These are phyloP conservation scores for Colletes gigas DNA, from an alignment of 1,140 invertebrate species.

Conservation along the genomic window DNA sequence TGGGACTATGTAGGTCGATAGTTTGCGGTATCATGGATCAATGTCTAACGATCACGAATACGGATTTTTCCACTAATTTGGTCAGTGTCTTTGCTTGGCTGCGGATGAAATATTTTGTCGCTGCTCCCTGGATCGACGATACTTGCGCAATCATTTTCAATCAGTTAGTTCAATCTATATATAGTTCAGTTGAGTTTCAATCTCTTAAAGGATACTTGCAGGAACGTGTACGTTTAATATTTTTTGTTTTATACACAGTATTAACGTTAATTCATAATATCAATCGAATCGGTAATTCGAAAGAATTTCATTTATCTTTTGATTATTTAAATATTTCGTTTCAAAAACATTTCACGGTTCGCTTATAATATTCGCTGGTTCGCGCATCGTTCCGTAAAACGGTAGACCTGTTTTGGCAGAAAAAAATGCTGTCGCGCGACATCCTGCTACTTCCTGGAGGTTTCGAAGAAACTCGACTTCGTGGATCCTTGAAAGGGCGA, in stretches of 20 bases:
- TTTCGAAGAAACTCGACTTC: conserved; percentile 26
- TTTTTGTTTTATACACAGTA: too few species aligned
- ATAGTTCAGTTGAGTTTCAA: too few species aligned
- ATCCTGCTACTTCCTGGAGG: conserved; percentile 29
- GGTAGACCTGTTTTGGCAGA: neutral
- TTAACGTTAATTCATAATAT: too few species aligned
- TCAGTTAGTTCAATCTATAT: too few species aligned
- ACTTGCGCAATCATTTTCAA: too few species aligned
- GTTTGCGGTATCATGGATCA: neutral
- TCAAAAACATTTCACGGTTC: neutral
- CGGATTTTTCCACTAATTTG: neutral
- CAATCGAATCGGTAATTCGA: too few species aligned
- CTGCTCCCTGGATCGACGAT: too few species aligned
- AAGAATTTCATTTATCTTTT: too few species aligned
- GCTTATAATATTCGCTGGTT: neutral
- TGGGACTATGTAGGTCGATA: neutral
- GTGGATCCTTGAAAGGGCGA: conserved; percentile 26
- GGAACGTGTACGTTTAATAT: too few species aligned
- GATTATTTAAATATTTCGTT: too few species aligned
- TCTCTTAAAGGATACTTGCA: too few species aligned
- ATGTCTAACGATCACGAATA: neutral
- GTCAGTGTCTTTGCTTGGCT: neutral
- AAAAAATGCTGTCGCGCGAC: conserved; percentile 15
- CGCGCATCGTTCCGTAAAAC: neutral
- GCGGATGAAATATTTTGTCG: neutral